Evolutionary conservation across 2,888 invertebrate genomes (phyloP), one percentile per base, ranked within the genome.

Genomic region (Prenolepis imparis): DNA sequence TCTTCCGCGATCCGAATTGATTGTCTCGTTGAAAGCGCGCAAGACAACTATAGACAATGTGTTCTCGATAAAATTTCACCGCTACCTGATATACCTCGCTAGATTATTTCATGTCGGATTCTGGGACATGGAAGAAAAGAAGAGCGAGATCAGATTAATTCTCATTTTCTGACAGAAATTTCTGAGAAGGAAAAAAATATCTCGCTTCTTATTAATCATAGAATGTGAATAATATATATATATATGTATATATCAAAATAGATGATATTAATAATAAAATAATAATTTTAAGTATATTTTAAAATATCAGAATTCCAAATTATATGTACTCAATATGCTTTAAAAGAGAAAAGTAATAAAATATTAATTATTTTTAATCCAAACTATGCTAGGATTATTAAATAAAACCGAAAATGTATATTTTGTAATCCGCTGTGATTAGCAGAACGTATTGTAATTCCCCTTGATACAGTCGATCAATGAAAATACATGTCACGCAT

Each of bases 1-100:
- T 88, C 88, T 86, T 77, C 9, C 63, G 55, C 86, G 72, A 85
- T 85, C 85, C 84, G 84, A 85, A 86, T 88, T 84, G 88, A 88
- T 88, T 77, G 84, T 88, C 81, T 82, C 88, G 80, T 82, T 75
- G 77, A 52, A 21, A 67, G 63, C 55, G 28, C 28, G 48, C 77
- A 32, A 18, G 48, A 36, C 61, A 80, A 70, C 78, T 80, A 48
- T 61, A 59, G 78, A 80, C 68, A 59, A 70, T 44, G 32, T 68
- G 67, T 73, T 39, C 82, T 44, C 59, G 86, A 88, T 88, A 84
- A 87, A 87, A 88, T 88, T 88, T 82, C 85, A n/a, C 75, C 84
- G 32, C 84, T 85, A 78, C 77, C 85, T 82, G 88, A 68, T 83
- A 68, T 83, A 75, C 70, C 73, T 77, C 84, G 68, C 81, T 55